phyloP scores from a whole-genome alignment of 1,140 invertebrate genomes.

The Solen grandis region DNA sequence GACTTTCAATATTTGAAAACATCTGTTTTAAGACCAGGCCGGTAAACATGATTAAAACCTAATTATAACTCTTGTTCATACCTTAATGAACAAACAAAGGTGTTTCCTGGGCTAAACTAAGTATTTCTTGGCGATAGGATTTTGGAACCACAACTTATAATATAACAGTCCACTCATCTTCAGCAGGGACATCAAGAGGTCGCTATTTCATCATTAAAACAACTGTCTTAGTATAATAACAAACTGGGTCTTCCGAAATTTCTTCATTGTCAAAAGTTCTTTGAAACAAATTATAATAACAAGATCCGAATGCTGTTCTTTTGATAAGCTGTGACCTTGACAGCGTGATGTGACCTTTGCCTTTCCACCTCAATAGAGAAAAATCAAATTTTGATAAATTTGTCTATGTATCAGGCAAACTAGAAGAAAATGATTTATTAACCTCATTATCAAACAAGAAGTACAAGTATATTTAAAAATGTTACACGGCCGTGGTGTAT shows the following conservation, averaged over 20 bases:
- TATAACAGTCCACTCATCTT: no score
- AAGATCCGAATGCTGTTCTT: no score
- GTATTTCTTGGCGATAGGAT: no score
- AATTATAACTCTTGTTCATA: constrained; percentile 1
- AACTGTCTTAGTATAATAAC: not conserved
- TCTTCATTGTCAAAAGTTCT: no score
- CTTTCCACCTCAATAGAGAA: no score
- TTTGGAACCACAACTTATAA: not conserved
- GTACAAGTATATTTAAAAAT: no score
- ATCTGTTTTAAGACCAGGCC: not conserved
- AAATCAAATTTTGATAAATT: not conserved
- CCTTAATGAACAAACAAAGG: no score
- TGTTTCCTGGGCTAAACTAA: constrained; percentile 8
- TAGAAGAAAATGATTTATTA: not conserved
- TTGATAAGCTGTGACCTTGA: constrained; percentile 1
- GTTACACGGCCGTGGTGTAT: no score
- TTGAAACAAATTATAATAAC: no score
- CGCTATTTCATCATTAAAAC: constrained; percentile 1
- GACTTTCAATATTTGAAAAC: constrained; percentile 15
- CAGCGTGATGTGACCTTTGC: not conserved
- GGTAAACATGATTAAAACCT: not conserved
- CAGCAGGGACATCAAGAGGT: not conserved
- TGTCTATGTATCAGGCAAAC: not conserved
- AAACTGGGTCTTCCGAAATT: not conserved
- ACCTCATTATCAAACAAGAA: not conserved